Conservation (phyloP, 2,113 vertebrate species). For the Lamprotornis superbus region DNA sequence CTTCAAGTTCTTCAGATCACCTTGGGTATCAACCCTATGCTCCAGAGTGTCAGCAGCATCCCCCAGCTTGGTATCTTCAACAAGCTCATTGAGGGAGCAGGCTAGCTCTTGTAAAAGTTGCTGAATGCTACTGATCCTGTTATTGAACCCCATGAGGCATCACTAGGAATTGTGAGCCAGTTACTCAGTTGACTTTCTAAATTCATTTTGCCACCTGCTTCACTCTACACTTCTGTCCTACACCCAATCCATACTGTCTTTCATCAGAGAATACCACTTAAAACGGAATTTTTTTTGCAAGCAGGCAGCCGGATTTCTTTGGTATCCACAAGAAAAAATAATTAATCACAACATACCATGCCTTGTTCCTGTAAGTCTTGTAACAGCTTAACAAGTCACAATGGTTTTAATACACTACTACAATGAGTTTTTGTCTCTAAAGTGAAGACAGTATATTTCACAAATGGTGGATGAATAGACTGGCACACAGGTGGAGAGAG, state of each 20-base stretch:
- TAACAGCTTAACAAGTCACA: background rate
- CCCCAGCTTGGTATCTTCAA: background rate
- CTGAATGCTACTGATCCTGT: background rate
- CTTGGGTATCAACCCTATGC: background rate
- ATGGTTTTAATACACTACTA: background rate
- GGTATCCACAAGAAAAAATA: background rate
- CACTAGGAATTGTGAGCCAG: background rate
- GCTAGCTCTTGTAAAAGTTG: background rate
- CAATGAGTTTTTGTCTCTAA: background rate
- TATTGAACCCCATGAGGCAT: background rate
- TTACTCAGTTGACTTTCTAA: background rate
- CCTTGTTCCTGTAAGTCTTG: background rate
- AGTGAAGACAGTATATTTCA: background rate
- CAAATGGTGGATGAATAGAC: background rate
- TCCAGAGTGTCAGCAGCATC: background rate
- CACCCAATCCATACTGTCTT: background rate
- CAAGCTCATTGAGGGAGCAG: background rate
- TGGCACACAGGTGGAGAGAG: background rate
- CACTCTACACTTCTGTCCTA: background rate
- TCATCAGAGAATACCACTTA: background rate
- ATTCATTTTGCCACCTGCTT: background rate
- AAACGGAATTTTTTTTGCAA: background rate
- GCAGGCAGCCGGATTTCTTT: background rate
- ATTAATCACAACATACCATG: rapidly evolving
- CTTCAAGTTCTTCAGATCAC: background rate